A percentile compares a stretch with the other conserved stretches of the same genome.
These are phyloP conservation scores for Limnephilus marmoratus DNA, from an alignment of 2,888 invertebrate species.

Conservation along the genomic window DNA sequence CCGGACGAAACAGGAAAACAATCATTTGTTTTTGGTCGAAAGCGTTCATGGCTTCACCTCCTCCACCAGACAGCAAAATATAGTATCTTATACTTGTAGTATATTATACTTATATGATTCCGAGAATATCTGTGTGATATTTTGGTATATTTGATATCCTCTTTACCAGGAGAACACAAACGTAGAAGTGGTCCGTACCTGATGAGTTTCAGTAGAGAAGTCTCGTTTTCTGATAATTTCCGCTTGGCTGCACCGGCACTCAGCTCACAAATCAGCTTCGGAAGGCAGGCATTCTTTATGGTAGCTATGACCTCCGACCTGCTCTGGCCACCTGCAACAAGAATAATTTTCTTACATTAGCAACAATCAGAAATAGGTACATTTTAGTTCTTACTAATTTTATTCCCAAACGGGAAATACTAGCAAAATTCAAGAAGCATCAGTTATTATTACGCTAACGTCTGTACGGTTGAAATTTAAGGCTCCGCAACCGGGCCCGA, in stretches of 20 bases:
- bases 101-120: too few species aligned
- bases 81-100: too few species aligned
- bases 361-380: background rate
- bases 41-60: too few species aligned
- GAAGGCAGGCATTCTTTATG: constrained; percentile 80
- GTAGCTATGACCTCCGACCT: constrained; percentile 77
- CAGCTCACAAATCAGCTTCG: constrained; percentile 82
- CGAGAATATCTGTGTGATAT: too few species aligned
- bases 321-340: constrained; percentile 71
- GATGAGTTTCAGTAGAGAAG: constrained; percentile 78
- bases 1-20: too few species aligned
- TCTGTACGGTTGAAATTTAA: too few species aligned
- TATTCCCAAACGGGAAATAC: background rate
- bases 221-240: constrained; percentile 80
- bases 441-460: too few species aligned
- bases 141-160: constrained; percentile 17
- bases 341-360: constrained; percentile 15
- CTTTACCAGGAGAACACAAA: constrained; percentile 20
- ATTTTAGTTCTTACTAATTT: background rate
- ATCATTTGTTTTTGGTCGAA: too few species aligned
- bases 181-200: constrained; percentile 72
- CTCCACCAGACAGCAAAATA: too few species aligned
- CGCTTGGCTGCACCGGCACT: constrained; percentile 80
- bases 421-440: too few species aligned
- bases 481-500: too few species aligned